Evolutionary conservation across 2,888 invertebrate species (phyloP), one percentile per base, ranked within the genome.

Genomic region (Meliscaeva auricollis): DNA sequence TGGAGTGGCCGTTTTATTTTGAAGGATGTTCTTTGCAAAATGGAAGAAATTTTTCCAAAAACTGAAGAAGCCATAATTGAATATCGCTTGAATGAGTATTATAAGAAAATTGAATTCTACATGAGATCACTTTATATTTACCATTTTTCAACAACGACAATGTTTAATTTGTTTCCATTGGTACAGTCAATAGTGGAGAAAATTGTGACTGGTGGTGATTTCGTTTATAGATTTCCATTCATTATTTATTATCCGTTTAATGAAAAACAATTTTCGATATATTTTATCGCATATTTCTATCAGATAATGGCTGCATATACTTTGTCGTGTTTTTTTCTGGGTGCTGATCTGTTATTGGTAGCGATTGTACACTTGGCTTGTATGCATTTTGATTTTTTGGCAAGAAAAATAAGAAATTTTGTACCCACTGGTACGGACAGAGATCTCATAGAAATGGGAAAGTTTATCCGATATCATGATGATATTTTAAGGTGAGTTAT

Each of bases 311-410:
- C 58, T 1, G 56, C 81, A 0, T 88, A 78, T 52, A 15, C 6
- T 15, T 17, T 76, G 3, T 87, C 87, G 5, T 73, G 68, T 26
- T 32, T 73, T 0, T 88, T 87, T 76, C 26, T 88, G 20, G 88
- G 88, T 3, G 68, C 87, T 5, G 89, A 89, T 81, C 66, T 88
- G 6, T 17, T 89, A 22, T 32, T 89, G 0, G 75, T 87, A 1
- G 73, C 87, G 0, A 22, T 64, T 15, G 88, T 88, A 1, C 87
- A 88, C 15, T 48, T 87, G 8, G 62, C 87, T 7, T 88, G 88
- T 58, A 89, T 89, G 88, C 87, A 89, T 54, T 88, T 89, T 20
- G 72, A 74, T 7, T 88, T 78, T 79, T 76, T 89, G 15, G 48
- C 52, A 0, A 87, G 68, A 26, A 52, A 32, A 35, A 88, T 89